Conservation (phyloP, 2,797 vertebrate genomes). For the Lagorchestes hirsutus region DNA sequence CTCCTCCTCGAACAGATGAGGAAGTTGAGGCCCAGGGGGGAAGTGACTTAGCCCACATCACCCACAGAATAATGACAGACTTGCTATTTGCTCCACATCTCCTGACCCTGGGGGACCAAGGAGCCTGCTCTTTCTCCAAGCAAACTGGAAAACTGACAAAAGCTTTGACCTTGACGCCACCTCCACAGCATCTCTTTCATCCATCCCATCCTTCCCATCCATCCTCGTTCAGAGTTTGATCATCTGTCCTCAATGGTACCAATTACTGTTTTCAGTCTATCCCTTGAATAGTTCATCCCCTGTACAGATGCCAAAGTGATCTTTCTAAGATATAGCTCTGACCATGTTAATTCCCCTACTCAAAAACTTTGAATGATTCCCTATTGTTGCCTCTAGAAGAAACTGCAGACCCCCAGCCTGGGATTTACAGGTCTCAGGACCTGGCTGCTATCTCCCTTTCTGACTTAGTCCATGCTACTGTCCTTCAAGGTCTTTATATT, state of each 20-base stretch:
- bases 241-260: neutral
- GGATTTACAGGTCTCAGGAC: neutral
- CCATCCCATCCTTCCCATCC: neutral
- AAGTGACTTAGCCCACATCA: neutral
- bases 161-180: neutral
- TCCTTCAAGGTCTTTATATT: neutral
- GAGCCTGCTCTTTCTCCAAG: neutral
- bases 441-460: neutral
- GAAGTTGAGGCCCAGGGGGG: neutral
- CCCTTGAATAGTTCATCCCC: neutral
- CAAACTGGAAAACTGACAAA: neutral
- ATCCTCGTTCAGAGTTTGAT: neutral
- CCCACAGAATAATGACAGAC: neutral
- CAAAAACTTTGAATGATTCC: neutral
- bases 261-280: neutral
- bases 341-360: neutral
- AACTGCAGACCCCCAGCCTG: neutral
- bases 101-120: neutral
- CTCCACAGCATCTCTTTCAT: neutral
- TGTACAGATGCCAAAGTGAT: neutral
- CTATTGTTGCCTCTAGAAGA: neutral
- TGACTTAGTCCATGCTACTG: neutral
- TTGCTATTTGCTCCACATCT: neutral
- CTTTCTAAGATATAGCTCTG: neutral
- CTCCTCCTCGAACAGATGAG: neutral